These are phyloP conservation scores for Anolis apletophallus DNA, from an alignment of 2,797 vertebrate species.

Conservation along the genomic window DNA sequence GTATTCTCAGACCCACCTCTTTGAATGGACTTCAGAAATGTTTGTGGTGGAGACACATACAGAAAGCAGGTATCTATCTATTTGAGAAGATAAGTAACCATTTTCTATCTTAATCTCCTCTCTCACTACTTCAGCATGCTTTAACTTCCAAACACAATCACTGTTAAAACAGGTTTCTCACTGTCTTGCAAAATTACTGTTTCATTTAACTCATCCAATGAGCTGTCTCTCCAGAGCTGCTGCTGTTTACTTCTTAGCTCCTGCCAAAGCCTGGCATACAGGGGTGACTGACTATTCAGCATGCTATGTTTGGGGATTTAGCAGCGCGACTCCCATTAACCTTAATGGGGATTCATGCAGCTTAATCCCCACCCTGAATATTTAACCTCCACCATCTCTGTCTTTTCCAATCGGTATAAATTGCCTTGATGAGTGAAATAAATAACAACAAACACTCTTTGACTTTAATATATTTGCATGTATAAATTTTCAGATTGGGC, in stretches of 20 bases:
- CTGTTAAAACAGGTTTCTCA: conserved; percentile 7
- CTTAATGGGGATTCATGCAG: conserved; percentile 52
- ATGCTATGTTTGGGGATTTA: not conserved
- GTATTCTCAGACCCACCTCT: too few relatives aligned
- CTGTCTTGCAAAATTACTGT: conserved; percentile 3
- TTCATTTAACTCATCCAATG: conserved; percentile 45
- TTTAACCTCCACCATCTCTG: conserved; percentile 59
- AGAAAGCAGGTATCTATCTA: conserved; percentile 8
- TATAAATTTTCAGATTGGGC: not conserved
- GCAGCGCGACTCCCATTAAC: conserved; percentile 60
- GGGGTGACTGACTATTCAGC: conserved; percentile 44
- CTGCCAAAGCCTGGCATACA: conserved; percentile 9
- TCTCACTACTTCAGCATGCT: not conserved
- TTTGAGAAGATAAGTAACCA: conserved; percentile 30
- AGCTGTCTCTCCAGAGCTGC: conserved; percentile 34
- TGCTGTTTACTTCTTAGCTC: conserved; percentile 44
- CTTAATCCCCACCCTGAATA: conserved; percentile 57
- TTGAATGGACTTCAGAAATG: not conserved
- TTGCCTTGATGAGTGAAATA: conserved; percentile 48
- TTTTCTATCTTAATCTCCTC: not conserved
- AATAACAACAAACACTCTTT: conserved; percentile 32
- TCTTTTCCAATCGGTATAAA: conserved; percentile 58
- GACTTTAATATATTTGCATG: conserved; percentile 8
- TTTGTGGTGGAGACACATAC: not conserved
- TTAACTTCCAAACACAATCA: conserved; percentile 29